These are phyloP conservation scores for Micoletzkya japonica DNA, from an alignment of 2,888 invertebrate genomes.

Conservation along the genomic window DNA sequence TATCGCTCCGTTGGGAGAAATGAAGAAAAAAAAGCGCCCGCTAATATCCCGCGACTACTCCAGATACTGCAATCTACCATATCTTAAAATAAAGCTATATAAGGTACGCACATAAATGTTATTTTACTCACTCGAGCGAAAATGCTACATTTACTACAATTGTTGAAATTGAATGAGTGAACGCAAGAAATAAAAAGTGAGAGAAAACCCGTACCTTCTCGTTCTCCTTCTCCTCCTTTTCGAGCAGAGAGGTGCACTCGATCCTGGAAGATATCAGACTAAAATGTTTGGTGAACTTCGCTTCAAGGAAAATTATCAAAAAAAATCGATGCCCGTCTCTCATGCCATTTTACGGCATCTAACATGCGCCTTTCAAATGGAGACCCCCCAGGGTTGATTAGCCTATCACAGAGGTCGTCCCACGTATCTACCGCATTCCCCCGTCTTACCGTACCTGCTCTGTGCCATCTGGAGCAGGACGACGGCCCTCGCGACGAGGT, in stretches of 20 bases:
- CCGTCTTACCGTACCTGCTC: slow-evolving; percentile 24
- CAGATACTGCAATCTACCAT: too few relatives aligned
- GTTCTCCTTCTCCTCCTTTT: slow-evolving; percentile 26
- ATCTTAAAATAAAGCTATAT: too few relatives aligned
- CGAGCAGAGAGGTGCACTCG: slow-evolving; percentile 13
- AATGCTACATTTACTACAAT: too few relatives aligned
- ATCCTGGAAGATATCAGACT: background rate
- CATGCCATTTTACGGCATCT: background rate
- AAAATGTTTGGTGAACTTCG: background rate
- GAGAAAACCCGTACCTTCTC: background rate
- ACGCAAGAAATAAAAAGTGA: background rate
- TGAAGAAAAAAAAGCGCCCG: too few relatives aligned
- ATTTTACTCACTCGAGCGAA: too few relatives aligned
- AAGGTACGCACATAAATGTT: too few relatives aligned
- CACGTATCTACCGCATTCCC: too few relatives aligned
- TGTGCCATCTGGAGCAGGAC: slow-evolving; percentile 71
- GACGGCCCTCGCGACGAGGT: slow-evolving; percentile 73
- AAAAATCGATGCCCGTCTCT: background rate
- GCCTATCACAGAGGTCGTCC: too few relatives aligned
- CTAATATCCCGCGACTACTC: too few relatives aligned
- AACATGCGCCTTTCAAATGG: background rate
- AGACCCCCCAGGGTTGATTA: background rate
- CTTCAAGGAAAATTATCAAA: background rate
- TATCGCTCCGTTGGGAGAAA: too few relatives aligned
- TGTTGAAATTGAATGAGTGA: background rate